phyloP scores from a whole-genome alignment of 2,888 invertebrate species.

The Exephanes ischioxanthus region DNA sequence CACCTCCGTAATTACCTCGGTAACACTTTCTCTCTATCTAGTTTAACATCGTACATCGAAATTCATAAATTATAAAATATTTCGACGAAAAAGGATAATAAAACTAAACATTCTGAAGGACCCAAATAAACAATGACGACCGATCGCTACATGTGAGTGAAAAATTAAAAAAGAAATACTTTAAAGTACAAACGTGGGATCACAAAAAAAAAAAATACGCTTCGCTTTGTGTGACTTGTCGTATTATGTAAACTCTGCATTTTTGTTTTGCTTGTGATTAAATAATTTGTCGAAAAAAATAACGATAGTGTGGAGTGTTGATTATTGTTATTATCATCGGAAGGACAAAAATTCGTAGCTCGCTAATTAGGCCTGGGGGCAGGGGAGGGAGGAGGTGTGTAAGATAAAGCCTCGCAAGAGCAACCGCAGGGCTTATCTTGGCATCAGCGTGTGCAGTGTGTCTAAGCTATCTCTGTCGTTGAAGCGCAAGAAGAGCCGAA shows the following conservation, averaged over 20 bases:
- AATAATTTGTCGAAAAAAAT: background rate
- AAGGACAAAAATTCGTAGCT: background rate
- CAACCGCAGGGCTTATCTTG: conserved; percentile 45
- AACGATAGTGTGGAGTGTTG: background rate
- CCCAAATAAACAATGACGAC: conserved; percentile 73
- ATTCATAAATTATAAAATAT: background rate
- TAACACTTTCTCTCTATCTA: conserved; percentile 16
- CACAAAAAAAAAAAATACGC: background rate
- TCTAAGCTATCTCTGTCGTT: background rate
- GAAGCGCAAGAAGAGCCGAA: conserved; percentile 29
- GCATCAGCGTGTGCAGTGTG: conserved; percentile 22
- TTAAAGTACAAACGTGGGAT: background rate
- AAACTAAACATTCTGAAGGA: background rate
- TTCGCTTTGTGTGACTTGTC: background rate
- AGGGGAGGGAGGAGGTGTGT: background rate
- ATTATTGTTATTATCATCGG: background rate
- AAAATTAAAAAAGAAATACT: background rate
- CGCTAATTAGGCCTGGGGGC: conserved; percentile 21
- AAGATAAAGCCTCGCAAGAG: conserved; percentile 37
- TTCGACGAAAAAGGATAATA: background rate
- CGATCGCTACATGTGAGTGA: conserved; percentile 80
- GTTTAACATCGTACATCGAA: conserved; percentile 6
- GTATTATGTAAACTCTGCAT: background rate
- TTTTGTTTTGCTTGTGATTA: conserved; percentile 12
- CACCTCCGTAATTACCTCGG: background rate